phyloP scores from a whole-genome alignment of 2,888 invertebrate species.

The Lasius platythorax region DNA sequence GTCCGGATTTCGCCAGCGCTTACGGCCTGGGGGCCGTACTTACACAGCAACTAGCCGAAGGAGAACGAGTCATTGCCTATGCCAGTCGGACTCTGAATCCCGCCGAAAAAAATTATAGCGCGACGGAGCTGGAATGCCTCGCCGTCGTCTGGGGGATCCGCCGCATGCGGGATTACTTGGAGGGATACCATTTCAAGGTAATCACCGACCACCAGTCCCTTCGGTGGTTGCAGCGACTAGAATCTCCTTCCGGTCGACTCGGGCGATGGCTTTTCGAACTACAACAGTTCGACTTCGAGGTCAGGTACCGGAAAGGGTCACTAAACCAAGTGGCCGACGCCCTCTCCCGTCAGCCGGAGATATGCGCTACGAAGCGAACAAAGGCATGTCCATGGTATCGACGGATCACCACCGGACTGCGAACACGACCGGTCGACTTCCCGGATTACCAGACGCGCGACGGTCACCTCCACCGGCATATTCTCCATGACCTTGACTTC shows the following conservation, averaged over 20 bases:
- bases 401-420: background rate
- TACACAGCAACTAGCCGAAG: background rate
- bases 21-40: background rate
- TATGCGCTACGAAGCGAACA: background rate
- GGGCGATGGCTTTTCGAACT: background rate
- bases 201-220: background rate
- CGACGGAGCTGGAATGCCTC: background rate
- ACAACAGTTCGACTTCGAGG: background rate
- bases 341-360: background rate
- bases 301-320: background rate
- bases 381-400: too few relatives aligned
- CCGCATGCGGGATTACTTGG: background rate
- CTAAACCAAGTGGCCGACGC: background rate
- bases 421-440: accelerated
- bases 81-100: too few relatives aligned
- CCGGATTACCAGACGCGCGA: background rate
- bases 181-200: background rate
- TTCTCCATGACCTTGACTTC: background rate
- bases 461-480: background rate
- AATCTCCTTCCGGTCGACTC: background rate
- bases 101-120: background rate
- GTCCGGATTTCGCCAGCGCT: background rate
- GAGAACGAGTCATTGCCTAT: too few relatives aligned
- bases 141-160: background rate
- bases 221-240: background rate